Evolutionary conservation across 2,888 invertebrate genomes (phyloP), one percentile per base, ranked within the genome.

Genomic region (Drosophila cognata): DNA sequence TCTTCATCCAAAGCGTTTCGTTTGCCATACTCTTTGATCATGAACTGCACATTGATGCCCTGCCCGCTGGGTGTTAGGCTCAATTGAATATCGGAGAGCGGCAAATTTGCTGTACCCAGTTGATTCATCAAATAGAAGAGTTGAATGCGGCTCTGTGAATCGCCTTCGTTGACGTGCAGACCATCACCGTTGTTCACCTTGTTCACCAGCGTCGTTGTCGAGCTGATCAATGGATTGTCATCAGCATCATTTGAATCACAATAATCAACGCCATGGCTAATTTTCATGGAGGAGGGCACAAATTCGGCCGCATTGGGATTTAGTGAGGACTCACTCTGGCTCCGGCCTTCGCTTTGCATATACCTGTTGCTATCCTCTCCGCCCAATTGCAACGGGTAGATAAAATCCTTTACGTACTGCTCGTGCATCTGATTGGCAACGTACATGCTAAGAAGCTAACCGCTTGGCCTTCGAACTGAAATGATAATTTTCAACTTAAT

Each of bases 281-380:
- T 43, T 43, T 61, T 74, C 46, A 66, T 18, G 48, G 46, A 59
- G 18, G 78, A 78, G 7, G 89, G 89, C 53, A 86, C 82, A 53
- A 86, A 86, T 11, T 81, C 85, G 18, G 60, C 53, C 0, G 88
- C 85, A 63, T 87, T 71, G 6, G 85, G 85, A 69, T 85, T 85
- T 0, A 85, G 77, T 5, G 72, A 70, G 16, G 58, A 80, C 21
- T 80, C 70, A 21, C 65, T 35, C 10, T 46, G 21, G 7, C 71
- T 64, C 7, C 57, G 64, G 36, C 50, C 55, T 4, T 56, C 43
- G 43, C 46, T 59, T 8, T 57, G 21, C 35, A 58, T 31, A 33
- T 55, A 31, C 8, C 29, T 48, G 7, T 29, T 65, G 41, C 55
- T 63, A 5, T 63, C 67, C 11, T 73, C 63, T 46, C 69, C 59